phyloP scores from a whole-genome alignment of 2,888 invertebrate species.

The Amphimallon solstitiale region DNA sequence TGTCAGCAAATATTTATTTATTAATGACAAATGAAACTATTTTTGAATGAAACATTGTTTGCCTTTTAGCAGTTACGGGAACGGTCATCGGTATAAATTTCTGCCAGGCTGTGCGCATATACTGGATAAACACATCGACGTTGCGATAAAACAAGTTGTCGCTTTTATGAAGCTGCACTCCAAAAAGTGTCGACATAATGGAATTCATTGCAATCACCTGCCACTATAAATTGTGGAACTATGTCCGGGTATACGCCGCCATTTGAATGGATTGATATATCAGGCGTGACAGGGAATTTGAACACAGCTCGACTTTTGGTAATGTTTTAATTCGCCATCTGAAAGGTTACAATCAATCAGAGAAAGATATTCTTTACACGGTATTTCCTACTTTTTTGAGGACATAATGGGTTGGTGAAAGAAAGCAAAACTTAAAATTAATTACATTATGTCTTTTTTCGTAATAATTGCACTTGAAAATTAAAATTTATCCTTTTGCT shows the following conservation, averaged over 20 bases:
- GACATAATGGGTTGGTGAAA: too few relatives aligned
- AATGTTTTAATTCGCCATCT: slow-evolving; percentile 10
- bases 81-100: slow-evolving; percentile 1
- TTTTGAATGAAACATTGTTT: slow-evolving; percentile 22
- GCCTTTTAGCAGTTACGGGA: background rate
- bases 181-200: slow-evolving; percentile 33
- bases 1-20: slow-evolving; percentile 7
- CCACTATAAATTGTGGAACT: slow-evolving; percentile 21
- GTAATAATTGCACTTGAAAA: too few relatives aligned
- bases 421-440: too few relatives aligned
- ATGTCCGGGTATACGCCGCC: slow-evolving; percentile 18
- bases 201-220: slow-evolving; percentile 32
- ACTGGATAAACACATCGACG: slow-evolving; percentile 8
- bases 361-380: too few relatives aligned
- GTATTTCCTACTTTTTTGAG: too few relatives aligned
- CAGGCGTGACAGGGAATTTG: slow-evolving; percentile 21
- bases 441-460: too few relatives aligned
- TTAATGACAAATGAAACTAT: slow-evolving; percentile 5
- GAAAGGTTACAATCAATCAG: background rate
- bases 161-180: slow-evolving; percentile 20
- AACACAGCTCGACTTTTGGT: slow-evolving; percentile 6
- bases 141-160: slow-evolving; percentile 24
- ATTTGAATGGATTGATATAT: slow-evolving; percentile 26
- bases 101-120: background rate
- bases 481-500: too few relatives aligned